phyloP scores from a whole-genome alignment of 2,113 vertebrate species.

The Passer montanus region DNA sequence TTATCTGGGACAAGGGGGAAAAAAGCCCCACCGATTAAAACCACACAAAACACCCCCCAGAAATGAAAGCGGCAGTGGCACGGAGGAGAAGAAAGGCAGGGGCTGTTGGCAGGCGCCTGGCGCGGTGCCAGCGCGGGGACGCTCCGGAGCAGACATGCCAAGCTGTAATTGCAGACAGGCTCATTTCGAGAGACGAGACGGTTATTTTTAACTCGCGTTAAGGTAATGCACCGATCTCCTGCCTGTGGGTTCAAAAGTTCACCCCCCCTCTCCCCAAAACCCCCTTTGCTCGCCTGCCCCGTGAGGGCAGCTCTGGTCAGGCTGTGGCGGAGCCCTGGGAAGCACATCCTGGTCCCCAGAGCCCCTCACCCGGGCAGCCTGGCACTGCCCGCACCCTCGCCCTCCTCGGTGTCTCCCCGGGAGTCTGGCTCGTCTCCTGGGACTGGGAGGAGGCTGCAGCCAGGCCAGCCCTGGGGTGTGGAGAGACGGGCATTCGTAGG shows the following conservation, averaged over 20 bases:
- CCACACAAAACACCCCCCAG: neutral
- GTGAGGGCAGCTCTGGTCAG: fast-evolving
- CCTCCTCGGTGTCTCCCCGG: neutral
- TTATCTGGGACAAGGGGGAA: neutral
- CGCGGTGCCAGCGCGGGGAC: conserved; percentile 71
- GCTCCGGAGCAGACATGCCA: conserved; percentile 76
- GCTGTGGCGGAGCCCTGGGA: neutral
- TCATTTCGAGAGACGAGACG: conserved; percentile 75
- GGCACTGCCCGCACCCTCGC: neutral
- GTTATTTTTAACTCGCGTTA: conserved; percentile 79
- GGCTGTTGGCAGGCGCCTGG: conserved; percentile 66
- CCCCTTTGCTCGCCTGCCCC: neutral
- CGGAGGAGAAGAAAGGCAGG: neutral
- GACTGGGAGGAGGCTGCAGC: neutral
- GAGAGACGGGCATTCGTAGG: fast-evolving
- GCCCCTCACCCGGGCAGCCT: fast-evolving
- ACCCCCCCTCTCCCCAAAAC: neutral
- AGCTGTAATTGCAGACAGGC: conserved; percentile 81
- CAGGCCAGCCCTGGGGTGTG: neutral
- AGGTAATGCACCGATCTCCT: conserved; percentile 75
- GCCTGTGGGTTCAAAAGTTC: conserved; percentile 77
- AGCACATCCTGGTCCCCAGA: fast-evolving
- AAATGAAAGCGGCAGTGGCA: neutral
- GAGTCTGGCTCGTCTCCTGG: neutral
- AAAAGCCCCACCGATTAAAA: neutral